Percentiles rank a stretch among this genome's conserved stretches.
Conservation (phyloP, 2,888 invertebrate genomes). For the Cerceris rybyensis region DNA sequence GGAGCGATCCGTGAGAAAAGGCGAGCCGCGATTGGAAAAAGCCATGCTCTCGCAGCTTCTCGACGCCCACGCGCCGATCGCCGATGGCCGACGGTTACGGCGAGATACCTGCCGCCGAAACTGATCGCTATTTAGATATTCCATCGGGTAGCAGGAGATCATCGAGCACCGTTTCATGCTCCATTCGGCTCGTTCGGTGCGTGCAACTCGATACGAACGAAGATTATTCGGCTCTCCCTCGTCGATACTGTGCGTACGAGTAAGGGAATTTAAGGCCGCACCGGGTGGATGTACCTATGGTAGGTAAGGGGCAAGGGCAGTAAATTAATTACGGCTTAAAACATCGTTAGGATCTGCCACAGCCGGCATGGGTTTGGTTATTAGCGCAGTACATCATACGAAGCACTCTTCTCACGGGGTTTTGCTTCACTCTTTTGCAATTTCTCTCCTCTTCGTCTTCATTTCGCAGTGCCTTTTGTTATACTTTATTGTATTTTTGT, state of each 20-base stretch:
- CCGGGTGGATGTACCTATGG: constrained; percentile 47
- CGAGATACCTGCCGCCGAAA: constrained; percentile 50
- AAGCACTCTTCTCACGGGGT: constrained; percentile 26
- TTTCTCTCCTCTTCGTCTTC: constrained; percentile 15
- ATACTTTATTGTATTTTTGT: no score
- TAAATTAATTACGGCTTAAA: constrained; percentile 81
- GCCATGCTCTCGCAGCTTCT: constrained; percentile 3
- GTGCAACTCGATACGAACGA: constrained; percentile 29
- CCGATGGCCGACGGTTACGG: constrained; percentile 5
- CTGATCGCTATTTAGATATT: constrained; percentile 67
- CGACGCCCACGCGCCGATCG: constrained; percentile 52
- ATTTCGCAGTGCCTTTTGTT: constrained; percentile 10
- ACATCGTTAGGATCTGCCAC: constrained; percentile 78
- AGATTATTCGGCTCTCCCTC: constrained; percentile 1
- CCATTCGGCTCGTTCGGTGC: constrained; percentile 19
- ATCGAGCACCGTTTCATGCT: constrained; percentile 38
- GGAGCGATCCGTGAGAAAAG: constrained; percentile 58
- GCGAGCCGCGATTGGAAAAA: constrained; percentile 24
- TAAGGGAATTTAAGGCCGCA: constrained; percentile 61
- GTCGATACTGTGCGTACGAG: constrained; percentile 25
- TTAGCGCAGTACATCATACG: constrained; percentile 80
- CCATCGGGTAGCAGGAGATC: constrained; percentile 31
- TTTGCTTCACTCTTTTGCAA: constrained; percentile 5
- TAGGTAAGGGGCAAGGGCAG: constrained; percentile 70
- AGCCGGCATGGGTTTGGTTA: constrained; percentile 74